Evolutionary conservation across 2,797 vertebrate species (phyloP).

Genomic region (Otolemur crassicaudatus): DNA sequence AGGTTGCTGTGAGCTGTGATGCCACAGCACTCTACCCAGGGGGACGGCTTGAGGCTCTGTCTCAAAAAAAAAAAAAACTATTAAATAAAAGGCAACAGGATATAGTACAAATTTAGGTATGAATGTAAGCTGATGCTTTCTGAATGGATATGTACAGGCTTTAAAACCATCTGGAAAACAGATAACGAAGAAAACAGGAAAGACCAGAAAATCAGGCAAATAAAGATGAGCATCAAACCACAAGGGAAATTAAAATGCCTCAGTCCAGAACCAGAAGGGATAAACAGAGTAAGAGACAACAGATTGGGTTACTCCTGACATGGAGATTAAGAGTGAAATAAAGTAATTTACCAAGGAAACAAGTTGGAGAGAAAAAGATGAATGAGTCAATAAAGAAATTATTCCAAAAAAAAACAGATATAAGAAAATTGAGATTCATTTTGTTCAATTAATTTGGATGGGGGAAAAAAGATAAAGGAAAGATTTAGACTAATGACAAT

Average conservation of each 20-base stretch:
- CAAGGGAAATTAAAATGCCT: neutral
- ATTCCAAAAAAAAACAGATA: slow-evolving; percentile 13
- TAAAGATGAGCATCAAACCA: neutral
- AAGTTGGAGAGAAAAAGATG: neutral
- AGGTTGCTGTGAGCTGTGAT: too few species aligned
- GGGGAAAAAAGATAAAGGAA: neutral
- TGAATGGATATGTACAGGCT: neutral
- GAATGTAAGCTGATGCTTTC: neutral
- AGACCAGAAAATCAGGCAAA: slow-evolving; percentile 13
- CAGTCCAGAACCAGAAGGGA: neutral
- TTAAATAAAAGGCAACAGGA: slow-evolving; percentile 28
- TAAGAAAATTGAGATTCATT: neutral
- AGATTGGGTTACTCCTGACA: neutral
- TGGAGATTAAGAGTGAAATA: neutral
- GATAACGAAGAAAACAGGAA: neutral
- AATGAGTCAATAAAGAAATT: neutral
- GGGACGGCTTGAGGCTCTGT: too few species aligned
- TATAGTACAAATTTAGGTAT: neutral
- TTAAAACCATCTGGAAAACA: slow-evolving; percentile 30
- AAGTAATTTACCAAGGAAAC: slow-evolving; percentile 17
- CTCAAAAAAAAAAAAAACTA: neutral
- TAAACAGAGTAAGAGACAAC: neutral
- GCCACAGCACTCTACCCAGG: too few species aligned
- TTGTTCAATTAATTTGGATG: slow-evolving; percentile 11
- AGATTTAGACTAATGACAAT: slow-evolving; percentile 36